Conservation (phyloP, 92 coral and sea anemone genomes). For the Parazoanthus atlanticus region DNA sequence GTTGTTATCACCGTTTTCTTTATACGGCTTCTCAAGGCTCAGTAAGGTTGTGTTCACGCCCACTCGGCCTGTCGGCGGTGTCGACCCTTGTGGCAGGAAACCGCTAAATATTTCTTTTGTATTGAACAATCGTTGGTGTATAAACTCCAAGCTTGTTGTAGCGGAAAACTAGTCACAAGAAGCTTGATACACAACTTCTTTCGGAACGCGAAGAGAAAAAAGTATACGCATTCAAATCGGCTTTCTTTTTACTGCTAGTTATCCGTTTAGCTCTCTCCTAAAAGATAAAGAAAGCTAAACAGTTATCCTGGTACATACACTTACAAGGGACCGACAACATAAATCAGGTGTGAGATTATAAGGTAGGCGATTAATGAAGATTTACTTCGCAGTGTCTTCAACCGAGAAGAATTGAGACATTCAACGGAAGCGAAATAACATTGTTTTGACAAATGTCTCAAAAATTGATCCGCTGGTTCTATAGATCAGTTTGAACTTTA, state of each 20-base stretch:
- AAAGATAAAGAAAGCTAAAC: too few relatives aligned
- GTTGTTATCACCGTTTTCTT: too few relatives aligned
- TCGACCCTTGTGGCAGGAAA: background rate
- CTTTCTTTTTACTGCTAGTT: background rate
- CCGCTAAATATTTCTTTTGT: background rate
- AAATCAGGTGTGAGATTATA: background rate
- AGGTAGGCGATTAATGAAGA: background rate
- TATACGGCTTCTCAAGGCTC: background rate
- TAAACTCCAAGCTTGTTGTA: background rate
- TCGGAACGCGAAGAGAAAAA: background rate
- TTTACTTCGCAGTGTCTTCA: background rate
- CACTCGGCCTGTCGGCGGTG: background rate
- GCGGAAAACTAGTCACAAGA: background rate
- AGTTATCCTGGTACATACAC: background rate
- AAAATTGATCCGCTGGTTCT: too few relatives aligned
- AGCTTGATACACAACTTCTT: background rate
- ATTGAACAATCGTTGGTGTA: background rate
- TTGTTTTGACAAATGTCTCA: background rate
- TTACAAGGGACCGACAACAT: background rate
- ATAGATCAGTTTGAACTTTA: background rate
- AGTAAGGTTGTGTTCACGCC: background rate
- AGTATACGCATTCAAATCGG: background rate
- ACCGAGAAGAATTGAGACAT: background rate
- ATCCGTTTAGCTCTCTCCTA: too few relatives aligned
- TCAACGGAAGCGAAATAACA: background rate